Conservation (phyloP, 2,888 invertebrate genomes). For the Plutella xylostella region DNA sequence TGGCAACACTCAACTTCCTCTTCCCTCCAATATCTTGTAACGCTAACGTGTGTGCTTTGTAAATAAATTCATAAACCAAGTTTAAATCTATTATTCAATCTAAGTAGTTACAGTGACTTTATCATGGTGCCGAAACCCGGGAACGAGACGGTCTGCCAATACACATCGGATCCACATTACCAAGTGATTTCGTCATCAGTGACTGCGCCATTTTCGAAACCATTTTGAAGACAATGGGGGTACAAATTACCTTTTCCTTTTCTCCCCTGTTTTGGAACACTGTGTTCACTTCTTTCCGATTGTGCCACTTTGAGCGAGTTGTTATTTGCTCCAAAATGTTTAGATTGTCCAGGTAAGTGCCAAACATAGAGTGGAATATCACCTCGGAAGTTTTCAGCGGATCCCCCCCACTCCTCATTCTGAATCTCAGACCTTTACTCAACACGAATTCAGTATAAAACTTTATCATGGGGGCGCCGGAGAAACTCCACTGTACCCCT, state of each 20-base stretch:
- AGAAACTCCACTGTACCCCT: constrained; percentile 16
- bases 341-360: constrained; percentile 17
- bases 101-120: too few species aligned
- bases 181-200: constrained; percentile 16
- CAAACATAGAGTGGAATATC: constrained; percentile 19
- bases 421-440: constrained; percentile 5
- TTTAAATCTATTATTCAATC: too few species aligned
- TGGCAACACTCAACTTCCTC: too few species aligned
- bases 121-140: constrained; percentile 12
- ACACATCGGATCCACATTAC: constrained; percentile 18
- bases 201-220: constrained; percentile 19
- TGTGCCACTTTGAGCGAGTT: background rate
- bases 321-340: constrained; percentile 7
- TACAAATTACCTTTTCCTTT: constrained; percentile 2
- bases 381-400: constrained; percentile 15
- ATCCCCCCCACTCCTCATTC: constrained; percentile 13
- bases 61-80: too few species aligned
- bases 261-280: constrained; percentile 14
- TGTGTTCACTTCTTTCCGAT: constrained; percentile 12
- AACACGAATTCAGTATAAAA: constrained; percentile 1
- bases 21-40: too few species aligned
- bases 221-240: constrained; percentile 11
- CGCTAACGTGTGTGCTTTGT: too few species aligned
- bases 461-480: constrained; percentile 15
- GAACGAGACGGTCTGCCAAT: constrained; percentile 17